These are phyloP conservation scores for Neria commutata DNA, from an alignment of 2,888 invertebrate species.

Conservation along the genomic window DNA sequence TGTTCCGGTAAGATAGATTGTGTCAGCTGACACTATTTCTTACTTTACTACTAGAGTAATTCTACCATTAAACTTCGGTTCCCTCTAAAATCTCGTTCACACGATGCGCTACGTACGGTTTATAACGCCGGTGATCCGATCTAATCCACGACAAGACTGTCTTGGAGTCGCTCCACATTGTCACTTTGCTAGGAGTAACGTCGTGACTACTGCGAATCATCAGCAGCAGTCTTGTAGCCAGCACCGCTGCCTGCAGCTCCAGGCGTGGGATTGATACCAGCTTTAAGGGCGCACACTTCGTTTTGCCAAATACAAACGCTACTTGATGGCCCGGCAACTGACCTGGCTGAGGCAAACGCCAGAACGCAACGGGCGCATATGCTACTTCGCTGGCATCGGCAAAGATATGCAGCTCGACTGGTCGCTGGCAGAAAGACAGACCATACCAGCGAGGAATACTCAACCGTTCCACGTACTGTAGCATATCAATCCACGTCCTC, in stretches of 20 bases:
- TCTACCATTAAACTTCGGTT: too few relatives aligned
- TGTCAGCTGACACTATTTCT: too few relatives aligned
- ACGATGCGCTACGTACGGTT: constrained; percentile 22
- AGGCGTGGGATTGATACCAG: constrained; percentile 12
- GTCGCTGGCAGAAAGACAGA: too few relatives aligned
- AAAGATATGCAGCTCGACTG: too few relatives aligned
- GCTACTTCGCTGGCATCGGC: constrained; percentile 24
- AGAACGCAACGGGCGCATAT: constrained; percentile 22
- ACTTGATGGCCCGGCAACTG: too few relatives aligned
- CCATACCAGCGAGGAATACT: too few relatives aligned
- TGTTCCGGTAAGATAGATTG: too few relatives aligned
- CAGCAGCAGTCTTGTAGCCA: constrained; percentile 16
- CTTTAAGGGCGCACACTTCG: constrained; percentile 19
- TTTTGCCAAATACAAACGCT: constrained; percentile 16
- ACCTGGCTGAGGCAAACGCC: too few relatives aligned
- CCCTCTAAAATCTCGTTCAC: constrained; percentile 14
- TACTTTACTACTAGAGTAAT: too few relatives aligned
- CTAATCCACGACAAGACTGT: constrained; percentile 32
- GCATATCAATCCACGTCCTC: too few relatives aligned
- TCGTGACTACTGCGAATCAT: constrained; percentile 7
- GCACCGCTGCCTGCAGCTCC: constrained; percentile 22
- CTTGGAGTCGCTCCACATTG: constrained; percentile 17
- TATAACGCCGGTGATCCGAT: constrained; percentile 30
- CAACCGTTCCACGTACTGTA: too few relatives aligned
- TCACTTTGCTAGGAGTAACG: too few relatives aligned